Percentiles rank a stretch among this genome's conserved stretches.
Conservation (phyloP, 2,888 invertebrate species). For the Agapetus fuscipes region DNA sequence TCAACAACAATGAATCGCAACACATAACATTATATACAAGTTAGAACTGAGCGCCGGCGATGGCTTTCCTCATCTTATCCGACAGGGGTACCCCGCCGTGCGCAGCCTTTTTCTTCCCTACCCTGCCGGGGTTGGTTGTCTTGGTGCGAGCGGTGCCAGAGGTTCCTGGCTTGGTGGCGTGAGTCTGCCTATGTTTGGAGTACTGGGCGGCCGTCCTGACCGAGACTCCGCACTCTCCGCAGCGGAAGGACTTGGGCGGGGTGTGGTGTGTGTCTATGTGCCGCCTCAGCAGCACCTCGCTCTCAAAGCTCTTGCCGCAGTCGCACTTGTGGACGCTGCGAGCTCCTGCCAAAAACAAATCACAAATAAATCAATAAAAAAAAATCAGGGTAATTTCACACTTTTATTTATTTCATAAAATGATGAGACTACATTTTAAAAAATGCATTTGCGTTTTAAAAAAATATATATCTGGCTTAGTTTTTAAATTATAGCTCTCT, state of each 20-base stretch:
- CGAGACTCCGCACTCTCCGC: slow-evolving; percentile 13
- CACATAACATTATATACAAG: background rate
- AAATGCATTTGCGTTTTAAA: too few relatives aligned
- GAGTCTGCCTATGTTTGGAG: slow-evolving; percentile 13
- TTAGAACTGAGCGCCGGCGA: slow-evolving; percentile 21
- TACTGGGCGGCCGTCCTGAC: slow-evolving; percentile 17
- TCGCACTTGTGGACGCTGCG: slow-evolving; percentile 28
- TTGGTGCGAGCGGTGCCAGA: background rate
- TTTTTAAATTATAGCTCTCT: background rate
- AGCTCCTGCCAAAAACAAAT: too few relatives aligned
- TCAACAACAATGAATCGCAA: too few relatives aligned
- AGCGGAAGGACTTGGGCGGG: slow-evolving; percentile 28
- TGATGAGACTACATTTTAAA: too few relatives aligned
- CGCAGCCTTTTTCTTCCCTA: slow-evolving; percentile 23
- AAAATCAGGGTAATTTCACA: too few relatives aligned
- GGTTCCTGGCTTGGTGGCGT: slow-evolving; percentile 4
- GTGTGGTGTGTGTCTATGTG: slow-evolving; percentile 43
- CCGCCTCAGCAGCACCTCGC: slow-evolving; percentile 35
- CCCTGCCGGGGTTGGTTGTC: slow-evolving; percentile 9
- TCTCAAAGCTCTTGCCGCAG: slow-evolving; percentile 40
- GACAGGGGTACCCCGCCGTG: slow-evolving; percentile 37
- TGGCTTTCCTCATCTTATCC: slow-evolving; percentile 33
- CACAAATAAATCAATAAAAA: slow-evolving; percentile 3
- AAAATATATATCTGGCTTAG: too few relatives aligned
- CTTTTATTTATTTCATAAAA: too few relatives aligned